A percentile compares a stretch with the other conserved stretches of the same genome.
Conservation (phyloP, 2,797 vertebrate species). For the Momotus momota region DNA sequence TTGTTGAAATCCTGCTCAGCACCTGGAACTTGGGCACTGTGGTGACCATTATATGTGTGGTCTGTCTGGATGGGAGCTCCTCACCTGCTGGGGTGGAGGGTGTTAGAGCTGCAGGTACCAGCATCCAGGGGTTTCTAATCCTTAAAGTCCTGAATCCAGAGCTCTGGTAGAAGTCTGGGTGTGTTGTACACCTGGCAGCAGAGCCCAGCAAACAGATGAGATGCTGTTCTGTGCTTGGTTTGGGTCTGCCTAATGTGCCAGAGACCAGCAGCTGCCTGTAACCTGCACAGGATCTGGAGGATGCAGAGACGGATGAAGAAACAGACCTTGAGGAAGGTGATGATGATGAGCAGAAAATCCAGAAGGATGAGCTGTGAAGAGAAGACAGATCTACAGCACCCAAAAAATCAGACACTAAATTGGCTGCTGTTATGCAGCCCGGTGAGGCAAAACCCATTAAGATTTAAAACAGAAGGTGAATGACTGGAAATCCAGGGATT, state of each 20-base stretch:
- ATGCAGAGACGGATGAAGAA: slow-evolving; percentile 85
- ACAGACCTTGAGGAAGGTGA: slow-evolving; percentile 85
- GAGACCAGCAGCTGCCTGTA: neutral
- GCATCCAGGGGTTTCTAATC: neutral
- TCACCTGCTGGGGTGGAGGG: neutral
- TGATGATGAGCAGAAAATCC: slow-evolving; percentile 85
- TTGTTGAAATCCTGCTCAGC: neutral
- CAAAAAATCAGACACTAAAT: slow-evolving; percentile 76
- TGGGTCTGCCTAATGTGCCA: neutral
- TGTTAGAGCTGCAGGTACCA: neutral
- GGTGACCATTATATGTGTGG: accelerated
- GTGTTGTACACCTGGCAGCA: neutral
- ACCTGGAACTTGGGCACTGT: neutral
- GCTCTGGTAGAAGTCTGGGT: neutral
- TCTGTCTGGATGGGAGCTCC: neutral
- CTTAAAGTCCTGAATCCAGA: neutral
- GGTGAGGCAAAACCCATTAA: slow-evolving; percentile 58
- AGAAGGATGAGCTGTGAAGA: slow-evolving; percentile 91
- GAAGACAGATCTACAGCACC: slow-evolving; percentile 59
- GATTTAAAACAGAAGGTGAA: slow-evolving; percentile 64
- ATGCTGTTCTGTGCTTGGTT: neutral
- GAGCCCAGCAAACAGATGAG: neutral
- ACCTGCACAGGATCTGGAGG: slow-evolving; percentile 84
- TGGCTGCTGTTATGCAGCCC: slow-evolving; percentile 53
- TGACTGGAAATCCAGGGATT: slow-evolving; percentile 75